A percentile compares a stretch with the other conserved stretches of the same genome.
These are phyloP conservation scores for Xiphophorus hellerii DNA, from an alignment of 2,113 vertebrate genomes.

Conservation along the genomic window DNA sequence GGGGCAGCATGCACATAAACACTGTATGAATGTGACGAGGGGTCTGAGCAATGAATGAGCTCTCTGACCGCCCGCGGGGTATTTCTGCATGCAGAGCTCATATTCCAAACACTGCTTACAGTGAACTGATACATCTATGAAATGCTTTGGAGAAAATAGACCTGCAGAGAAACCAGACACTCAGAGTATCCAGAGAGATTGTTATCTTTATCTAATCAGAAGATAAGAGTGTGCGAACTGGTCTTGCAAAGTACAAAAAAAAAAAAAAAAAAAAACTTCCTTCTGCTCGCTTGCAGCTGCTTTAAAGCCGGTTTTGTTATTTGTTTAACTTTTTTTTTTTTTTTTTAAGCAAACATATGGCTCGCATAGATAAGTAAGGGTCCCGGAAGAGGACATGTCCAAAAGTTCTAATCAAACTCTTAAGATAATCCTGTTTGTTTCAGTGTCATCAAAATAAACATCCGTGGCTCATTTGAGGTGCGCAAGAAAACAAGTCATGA, in stretches of 20 bases:
- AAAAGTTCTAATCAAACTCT: slow-evolving; percentile 22
- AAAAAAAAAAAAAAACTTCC: no score
- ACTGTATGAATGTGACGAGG: slow-evolving; percentile 8
- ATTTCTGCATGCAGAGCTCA: slow-evolving; percentile 35
- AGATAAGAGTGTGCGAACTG: not conserved
- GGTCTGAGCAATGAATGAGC: slow-evolving; percentile 5
- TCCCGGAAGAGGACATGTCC: not conserved
- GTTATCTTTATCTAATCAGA: not conserved
- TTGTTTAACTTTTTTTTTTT: no score
- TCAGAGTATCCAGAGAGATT: not conserved
- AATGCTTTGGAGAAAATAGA: slow-evolving; percentile 10
- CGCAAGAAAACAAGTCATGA: not conserved
- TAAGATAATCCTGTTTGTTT: not conserved
- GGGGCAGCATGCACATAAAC: not conserved
- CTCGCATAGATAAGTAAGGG: slow-evolving; percentile 25
- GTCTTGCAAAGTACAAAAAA: not conserved
- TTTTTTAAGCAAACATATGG: not conserved
- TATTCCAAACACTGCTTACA: slow-evolving; percentile 28
- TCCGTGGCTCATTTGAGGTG: not conserved
- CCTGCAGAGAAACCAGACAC: not conserved
- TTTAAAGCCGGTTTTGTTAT: no score
- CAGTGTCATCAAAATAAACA: not conserved
- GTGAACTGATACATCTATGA: slow-evolving; percentile 39
- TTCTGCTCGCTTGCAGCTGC: no score
- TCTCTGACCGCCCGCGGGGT: slow-evolving; percentile 1